phyloP scores from a whole-genome alignment of 1,140 invertebrate genomes.

The Ridgeia piscesae region DNA sequence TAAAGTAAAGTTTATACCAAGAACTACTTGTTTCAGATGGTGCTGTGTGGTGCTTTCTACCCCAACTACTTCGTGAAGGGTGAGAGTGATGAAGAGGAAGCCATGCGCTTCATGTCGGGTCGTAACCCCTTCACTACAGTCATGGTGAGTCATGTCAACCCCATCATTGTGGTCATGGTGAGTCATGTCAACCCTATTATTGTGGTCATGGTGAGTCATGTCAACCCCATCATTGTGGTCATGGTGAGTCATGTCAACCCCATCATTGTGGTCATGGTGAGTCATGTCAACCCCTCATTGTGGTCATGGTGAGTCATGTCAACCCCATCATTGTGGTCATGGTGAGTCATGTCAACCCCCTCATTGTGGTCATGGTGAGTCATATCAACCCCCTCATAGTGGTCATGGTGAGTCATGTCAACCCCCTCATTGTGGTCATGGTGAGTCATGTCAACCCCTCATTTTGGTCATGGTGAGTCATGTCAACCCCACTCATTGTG shows the following conservation, averaged over 20 bases:
- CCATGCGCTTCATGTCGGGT: slow-evolving; percentile 67
- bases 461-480: not conserved
- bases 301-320: too few relatives aligned
- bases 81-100: slow-evolving; percentile 64
- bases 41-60: slow-evolving; percentile 83
- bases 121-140: slow-evolving; percentile 77
- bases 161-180: slow-evolving; percentile 73
- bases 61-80: slow-evolving; percentile 81
- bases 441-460: not conserved
- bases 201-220: slow-evolving; percentile 66
- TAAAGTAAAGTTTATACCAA: too few relatives aligned
- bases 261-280: not conserved
- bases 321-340: not conserved
- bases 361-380: not conserved
- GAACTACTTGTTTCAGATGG: slow-evolving; percentile 66
- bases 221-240: not conserved
- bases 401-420: not conserved
- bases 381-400: not conserved
- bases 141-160: slow-evolving; percentile 73
- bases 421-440: not conserved
- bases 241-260: not conserved
- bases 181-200: slow-evolving; percentile 69
- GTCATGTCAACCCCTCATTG: not conserved
- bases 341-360: not conserved
- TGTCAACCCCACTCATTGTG: too few relatives aligned